phyloP scores from a whole-genome alignment of 2,113 vertebrate species.

The Plestiodon gilberti region DNA sequence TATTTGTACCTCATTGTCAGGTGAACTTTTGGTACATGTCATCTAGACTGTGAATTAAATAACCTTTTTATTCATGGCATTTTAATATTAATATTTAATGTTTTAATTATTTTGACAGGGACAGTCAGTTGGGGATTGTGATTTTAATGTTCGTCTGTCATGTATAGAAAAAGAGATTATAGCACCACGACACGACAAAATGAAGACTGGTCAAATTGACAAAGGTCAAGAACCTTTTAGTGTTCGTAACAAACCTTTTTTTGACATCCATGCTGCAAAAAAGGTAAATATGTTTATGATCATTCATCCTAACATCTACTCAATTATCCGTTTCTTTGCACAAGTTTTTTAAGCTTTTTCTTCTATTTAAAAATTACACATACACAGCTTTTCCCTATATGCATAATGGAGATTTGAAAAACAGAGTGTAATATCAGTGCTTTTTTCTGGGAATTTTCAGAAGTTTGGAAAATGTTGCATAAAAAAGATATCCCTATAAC shows the following conservation, averaged over 20 bases:
- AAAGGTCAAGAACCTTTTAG: slow-evolving; percentile 95
- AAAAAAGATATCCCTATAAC: not conserved
- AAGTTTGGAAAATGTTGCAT: not conserved
- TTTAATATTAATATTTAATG: slow-evolving; percentile 30
- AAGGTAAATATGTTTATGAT: slow-evolving; percentile 83
- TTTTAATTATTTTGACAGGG: slow-evolving; percentile 78
- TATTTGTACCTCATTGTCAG: not conserved
- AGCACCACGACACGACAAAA: slow-evolving; percentile 92
- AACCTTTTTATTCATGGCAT: slow-evolving; percentile 23
- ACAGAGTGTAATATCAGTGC: not conserved
- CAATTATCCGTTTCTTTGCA: not conserved
- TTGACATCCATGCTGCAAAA: slow-evolving; percentile 90
- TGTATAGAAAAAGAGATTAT: slow-evolving; percentile 99
- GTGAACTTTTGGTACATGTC: not conserved
- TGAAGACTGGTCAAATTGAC: slow-evolving; percentile 95
- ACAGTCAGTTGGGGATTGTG: slow-evolving; percentile 95
- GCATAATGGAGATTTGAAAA: not conserved
- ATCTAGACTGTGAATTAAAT: not conserved
- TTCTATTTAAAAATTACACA: not conserved
- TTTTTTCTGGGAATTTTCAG: not conserved
- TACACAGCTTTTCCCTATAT: not conserved
- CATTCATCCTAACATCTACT: not conserved
- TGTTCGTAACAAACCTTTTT: slow-evolving; percentile 95
- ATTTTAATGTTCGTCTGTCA: slow-evolving; percentile 91
- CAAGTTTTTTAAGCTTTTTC: not conserved